Conservation (phyloP, 1,140 invertebrate genomes). For the Tenebrio molitor region DNA sequence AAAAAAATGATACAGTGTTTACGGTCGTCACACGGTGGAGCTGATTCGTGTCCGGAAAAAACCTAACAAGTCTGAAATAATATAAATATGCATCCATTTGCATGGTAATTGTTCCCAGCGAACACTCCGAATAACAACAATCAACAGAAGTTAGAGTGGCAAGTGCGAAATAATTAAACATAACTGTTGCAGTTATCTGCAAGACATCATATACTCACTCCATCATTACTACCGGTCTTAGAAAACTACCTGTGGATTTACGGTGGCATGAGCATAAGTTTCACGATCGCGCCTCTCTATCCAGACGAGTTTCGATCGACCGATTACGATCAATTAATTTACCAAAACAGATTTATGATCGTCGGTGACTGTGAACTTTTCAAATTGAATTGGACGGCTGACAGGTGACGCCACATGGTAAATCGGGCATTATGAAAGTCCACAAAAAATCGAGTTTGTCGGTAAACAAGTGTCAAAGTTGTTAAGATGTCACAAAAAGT, state of each 20-base stretch:
- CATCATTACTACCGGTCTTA: slow-evolving; percentile 31
- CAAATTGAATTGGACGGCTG: no score
- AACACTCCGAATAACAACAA: slow-evolving; percentile 12
- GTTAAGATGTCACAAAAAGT: no score
- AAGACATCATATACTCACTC: slow-evolving; percentile 27
- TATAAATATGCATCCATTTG: slow-evolving; percentile 29
- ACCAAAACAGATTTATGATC: slow-evolving; percentile 25
- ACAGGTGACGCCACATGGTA: no score
- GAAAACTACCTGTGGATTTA: slow-evolving; percentile 31
- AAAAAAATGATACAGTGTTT: slow-evolving; percentile 11
- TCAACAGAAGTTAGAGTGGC: slow-evolving; percentile 5
- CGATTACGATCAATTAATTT: slow-evolving; percentile 30
- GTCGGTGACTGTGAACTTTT: neutral
- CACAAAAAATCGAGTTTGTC: no score
- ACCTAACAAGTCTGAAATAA: slow-evolving; percentile 9
- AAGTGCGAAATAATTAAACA: slow-evolving; percentile 27
- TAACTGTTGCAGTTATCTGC: slow-evolving; percentile 28
- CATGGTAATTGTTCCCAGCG: slow-evolving; percentile 14
- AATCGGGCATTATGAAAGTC: no score
- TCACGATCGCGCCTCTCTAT: slow-evolving; percentile 27
- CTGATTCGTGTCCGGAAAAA: slow-evolving; percentile 8
- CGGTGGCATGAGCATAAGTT: slow-evolving; percentile 28
- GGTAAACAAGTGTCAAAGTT: no score
- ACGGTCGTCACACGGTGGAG: neutral
- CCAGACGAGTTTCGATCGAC: slow-evolving; percentile 10